Conservation (phyloP, 2,888 invertebrate genomes). For the Drosophila testacea region DNA sequence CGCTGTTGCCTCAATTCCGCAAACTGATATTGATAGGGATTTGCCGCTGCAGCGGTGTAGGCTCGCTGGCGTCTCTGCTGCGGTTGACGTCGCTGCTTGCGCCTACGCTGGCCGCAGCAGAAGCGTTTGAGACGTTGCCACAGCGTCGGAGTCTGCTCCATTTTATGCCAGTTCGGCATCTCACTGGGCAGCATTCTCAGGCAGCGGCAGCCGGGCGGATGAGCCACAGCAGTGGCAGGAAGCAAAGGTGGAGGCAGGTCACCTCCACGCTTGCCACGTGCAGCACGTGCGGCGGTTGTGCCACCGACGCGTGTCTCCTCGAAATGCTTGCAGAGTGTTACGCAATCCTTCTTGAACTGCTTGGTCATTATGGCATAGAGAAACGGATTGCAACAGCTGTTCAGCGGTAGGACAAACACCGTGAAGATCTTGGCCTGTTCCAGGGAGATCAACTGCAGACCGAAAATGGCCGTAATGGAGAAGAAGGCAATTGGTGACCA, state of each 20-base stretch:
- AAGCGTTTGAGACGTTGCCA: constrained; percentile 83
- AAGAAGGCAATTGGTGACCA: constrained; percentile 99
- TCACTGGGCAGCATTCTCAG: constrained; percentile 85
- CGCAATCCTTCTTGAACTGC: constrained; percentile 98
- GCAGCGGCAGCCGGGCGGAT: constrained; percentile 86
- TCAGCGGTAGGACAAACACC: constrained; percentile 97
- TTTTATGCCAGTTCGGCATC: constrained; percentile 84
- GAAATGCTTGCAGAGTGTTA: constrained; percentile 97
- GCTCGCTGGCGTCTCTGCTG: constrained; percentile 73
- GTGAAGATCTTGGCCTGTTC: constrained; percentile 98
- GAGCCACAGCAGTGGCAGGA: constrained; percentile 78
- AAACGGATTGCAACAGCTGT: constrained; percentile 99
- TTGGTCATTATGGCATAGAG: constrained; percentile 98
- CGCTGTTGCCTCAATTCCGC: constrained; percentile 90
- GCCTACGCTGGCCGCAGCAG: constrained; percentile 65
- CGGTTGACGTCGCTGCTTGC: constrained; percentile 67
- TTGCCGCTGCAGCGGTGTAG: constrained; percentile 86
- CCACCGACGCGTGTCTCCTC: constrained; percentile 93
- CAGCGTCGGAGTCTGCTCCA: constrained; percentile 70
- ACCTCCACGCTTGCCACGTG: constrained; percentile 85
- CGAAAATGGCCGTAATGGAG: constrained; percentile 96
- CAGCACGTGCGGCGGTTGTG: constrained; percentile 43
- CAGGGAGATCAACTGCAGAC: constrained; percentile 94
- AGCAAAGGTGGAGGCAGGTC: constrained; percentile 88
- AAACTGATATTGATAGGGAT: constrained; percentile 91